Evolutionary conservation across 2,888 invertebrate species (phyloP), one percentile per base, ranked within the genome.

Genomic region (Drosophila yooni): DNA sequence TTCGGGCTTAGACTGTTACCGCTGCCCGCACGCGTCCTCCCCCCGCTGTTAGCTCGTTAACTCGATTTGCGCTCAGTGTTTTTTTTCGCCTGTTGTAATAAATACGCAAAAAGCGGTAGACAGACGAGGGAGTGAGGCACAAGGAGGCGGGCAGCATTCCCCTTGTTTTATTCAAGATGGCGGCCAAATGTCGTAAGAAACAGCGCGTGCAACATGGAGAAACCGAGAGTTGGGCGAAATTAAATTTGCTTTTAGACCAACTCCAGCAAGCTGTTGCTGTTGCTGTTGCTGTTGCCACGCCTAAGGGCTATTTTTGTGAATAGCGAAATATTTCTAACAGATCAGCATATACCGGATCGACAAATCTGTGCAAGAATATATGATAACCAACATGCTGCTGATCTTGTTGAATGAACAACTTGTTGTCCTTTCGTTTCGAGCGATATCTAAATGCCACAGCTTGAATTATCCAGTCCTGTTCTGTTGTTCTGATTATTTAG

Each of bases 11-110:
- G 40, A 46, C 57, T 53, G 48, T 27, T 36, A 33, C 33, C 10
- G 33, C 40, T 38, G 2, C 27, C 38, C 54, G 54, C 52, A 31
- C 27, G 50, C 27, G 25, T 11, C 8, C 15, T 50, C 27, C 56
- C 67, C 90, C 83, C 48, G 88, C 90, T 80, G 85, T 90, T 88
- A 88, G 85, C 85, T 86, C 89, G 90, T 86, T 86, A 86, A 86
- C 89, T 90, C 89, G 83, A 86, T 86, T 86, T 86, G 89, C 73
- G 86, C 83, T 67, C 61, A 53, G 61, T 70, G 54, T 64, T 59
- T 68, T 36, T 69, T 43, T 50, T 59, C 33, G 46, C 67, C 21
- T 18, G 58, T 83, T 89, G 84, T 77, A 84, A 84, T 87, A 84
- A 84, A 89, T 89, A 88, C 83, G 88, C 72, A 59, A 46, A 43